phyloP scores from a whole-genome alignment of 2,797 vertebrate species.

The Bradypodion ventrale region DNA sequence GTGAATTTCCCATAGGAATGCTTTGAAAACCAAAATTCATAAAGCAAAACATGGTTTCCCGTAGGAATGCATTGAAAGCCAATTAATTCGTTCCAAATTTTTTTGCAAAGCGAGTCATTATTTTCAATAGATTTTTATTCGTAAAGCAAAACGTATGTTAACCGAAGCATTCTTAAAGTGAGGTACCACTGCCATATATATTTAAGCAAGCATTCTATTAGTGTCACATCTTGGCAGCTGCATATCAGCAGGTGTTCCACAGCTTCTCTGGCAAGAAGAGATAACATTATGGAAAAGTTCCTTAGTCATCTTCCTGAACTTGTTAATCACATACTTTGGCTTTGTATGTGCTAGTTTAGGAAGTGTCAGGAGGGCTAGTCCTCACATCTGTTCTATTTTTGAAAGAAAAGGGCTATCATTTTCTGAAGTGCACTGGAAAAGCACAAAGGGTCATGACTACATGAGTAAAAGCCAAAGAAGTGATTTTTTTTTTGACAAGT shows the following conservation, averaged over 20 bases:
- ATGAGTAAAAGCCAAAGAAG: background rate
- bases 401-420: background rate
- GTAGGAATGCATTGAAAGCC: no score
- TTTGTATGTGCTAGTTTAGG: slow-evolving; percentile 7
- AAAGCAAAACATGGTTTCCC: no score
- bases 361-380: slow-evolving; percentile 7
- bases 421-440: background rate
- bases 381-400: background rate
- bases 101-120: no score
- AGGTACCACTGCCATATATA: no score
- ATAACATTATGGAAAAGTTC: slow-evolving; percentile 57
- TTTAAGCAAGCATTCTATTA: slow-evolving; percentile 31
- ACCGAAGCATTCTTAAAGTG: no score
- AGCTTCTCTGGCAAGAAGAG: slow-evolving; percentile 31
- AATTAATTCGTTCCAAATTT: no score
- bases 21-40: no score
- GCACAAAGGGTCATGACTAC: background rate
- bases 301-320: slow-evolving; percentile 51
- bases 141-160: no score
- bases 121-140: no score
- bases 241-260: slow-evolving; percentile 43
- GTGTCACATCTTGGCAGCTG: background rate
- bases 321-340: slow-evolving; percentile 46
- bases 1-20: no score
- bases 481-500: background rate